Percentiles rank a stretch among this genome's conserved stretches.
These are phyloP conservation scores for Agrotis puta DNA, from an alignment of 2,888 invertebrate species.

Conservation along the genomic window DNA sequence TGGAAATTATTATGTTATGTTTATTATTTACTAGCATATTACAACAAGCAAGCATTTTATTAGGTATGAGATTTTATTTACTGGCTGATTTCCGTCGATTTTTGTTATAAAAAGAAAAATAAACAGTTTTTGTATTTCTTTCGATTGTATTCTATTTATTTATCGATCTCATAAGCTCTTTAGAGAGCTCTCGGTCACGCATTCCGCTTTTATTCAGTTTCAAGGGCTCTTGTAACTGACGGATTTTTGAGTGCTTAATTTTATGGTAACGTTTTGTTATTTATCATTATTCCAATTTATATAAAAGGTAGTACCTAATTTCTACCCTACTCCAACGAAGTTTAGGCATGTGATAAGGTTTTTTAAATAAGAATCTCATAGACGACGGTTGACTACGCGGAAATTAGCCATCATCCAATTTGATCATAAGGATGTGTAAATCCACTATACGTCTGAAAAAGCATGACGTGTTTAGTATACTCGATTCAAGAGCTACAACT, in stretches of 20 bases:
- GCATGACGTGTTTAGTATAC: too few relatives aligned
- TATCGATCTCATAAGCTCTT: conserved; percentile 43
- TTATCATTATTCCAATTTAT: background rate
- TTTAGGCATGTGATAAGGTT: too few relatives aligned
- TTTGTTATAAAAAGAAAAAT: conserved; percentile 31
- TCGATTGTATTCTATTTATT: conserved; percentile 43
- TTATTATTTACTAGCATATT: conserved; percentile 27
- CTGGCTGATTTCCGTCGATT: conserved; percentile 21
- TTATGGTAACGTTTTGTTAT: background rate
- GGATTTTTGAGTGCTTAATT: conserved; percentile 18
- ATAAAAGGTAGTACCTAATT: background rate
- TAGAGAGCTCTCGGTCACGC: conserved; percentile 46
- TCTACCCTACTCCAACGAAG: too few relatives aligned
- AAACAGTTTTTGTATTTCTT: conserved; percentile 21
- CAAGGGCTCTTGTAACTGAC: conserved; percentile 16
- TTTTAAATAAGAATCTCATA: background rate
- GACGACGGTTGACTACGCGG: too few relatives aligned
- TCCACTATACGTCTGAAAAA: background rate
- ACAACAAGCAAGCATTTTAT: conserved; percentile 36
- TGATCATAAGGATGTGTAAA: too few relatives aligned
- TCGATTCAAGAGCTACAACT: conserved; percentile 66
- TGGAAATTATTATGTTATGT: conserved; percentile 21
- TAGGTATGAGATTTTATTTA: conserved; percentile 50
- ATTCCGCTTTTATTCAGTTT: conserved; percentile 35
- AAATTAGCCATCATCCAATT: too few relatives aligned